phyloP scores from a whole-genome alignment of 1,140 invertebrate species.

The Paralvinella palmiformis region DNA sequence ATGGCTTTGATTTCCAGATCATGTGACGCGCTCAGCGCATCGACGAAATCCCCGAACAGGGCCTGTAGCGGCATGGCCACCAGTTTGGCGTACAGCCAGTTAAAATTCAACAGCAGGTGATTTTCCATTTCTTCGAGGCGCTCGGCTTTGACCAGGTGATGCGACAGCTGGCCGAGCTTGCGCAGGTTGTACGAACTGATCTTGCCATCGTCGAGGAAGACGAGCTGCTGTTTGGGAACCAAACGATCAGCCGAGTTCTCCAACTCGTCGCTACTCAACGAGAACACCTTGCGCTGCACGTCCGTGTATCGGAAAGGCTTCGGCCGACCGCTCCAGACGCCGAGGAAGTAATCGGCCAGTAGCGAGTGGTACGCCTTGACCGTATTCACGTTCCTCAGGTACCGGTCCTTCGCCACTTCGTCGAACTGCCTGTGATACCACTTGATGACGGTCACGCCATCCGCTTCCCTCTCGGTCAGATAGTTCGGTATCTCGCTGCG shows the following conservation, averaged over 20 bases:
- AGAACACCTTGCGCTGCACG: neutral
- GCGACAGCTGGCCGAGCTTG: neutral
- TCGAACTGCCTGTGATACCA: constrained; percentile 31
- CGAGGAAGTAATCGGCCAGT: neutral
- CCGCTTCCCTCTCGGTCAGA: constrained; percentile 84
- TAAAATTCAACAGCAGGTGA: neutral
- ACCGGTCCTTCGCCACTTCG: neutral
- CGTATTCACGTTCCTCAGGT: neutral
- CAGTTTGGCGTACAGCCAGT: neutral
- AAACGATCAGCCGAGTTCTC: neutral
- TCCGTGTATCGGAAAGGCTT: neutral
- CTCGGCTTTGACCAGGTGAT: neutral
- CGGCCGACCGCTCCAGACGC: neutral
- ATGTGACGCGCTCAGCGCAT: neutral
- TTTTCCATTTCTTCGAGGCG: neutral
- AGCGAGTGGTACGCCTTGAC: neutral
- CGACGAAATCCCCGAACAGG: neutral
- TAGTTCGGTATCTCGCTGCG: constrained; percentile 91
- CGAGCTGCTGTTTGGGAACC: neutral
- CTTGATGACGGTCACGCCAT: constrained; percentile 45
- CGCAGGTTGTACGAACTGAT: neutral
- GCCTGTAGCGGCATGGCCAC: neutral
- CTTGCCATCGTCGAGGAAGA: neutral
- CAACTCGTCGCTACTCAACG: neutral
- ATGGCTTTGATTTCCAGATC: neutral